Percentiles rank a stretch among this genome's conserved stretches.
These are phyloP conservation scores for Pachymerium ferrugineum DNA, from an alignment of 2,888 invertebrate genomes.

Conservation along the genomic window DNA sequence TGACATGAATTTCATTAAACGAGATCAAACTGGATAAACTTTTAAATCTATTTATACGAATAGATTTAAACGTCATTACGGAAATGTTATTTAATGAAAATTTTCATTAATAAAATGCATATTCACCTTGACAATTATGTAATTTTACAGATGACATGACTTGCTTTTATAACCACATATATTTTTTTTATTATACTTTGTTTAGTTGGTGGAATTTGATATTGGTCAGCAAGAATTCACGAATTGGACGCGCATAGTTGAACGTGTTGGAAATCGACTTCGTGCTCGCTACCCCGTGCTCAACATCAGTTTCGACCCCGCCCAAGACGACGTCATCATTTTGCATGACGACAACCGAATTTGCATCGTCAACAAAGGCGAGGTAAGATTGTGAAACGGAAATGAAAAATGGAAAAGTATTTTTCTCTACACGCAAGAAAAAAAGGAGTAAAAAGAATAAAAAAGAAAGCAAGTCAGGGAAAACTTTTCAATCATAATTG, in stretches of 20 bases:
- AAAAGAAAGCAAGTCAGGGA: conserved; percentile 13
- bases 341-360: conserved; percentile 67
- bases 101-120: too few relatives aligned
- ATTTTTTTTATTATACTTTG: conserved; percentile 39
- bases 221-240: conserved; percentile 60
- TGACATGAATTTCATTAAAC: too few relatives aligned
- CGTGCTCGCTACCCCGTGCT: conserved; percentile 57
- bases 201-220: conserved; percentile 69
- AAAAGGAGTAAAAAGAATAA: neutral
- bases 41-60: too few relatives aligned
- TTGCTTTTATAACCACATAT: neutral
- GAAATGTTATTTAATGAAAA: too few relatives aligned
- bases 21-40: too few relatives aligned
- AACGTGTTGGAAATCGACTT: conserved; percentile 57
- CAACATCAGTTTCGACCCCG: conserved; percentile 60
- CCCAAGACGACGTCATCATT: conserved; percentile 60
- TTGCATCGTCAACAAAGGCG: conserved; percentile 56
- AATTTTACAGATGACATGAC: conserved; percentile 1
- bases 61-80: too few relatives aligned
- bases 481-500: conserved; percentile 27
- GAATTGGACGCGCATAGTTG: conserved; percentile 57
- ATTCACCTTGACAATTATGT: neutral
- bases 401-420: conserved; percentile 26
- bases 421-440: neutral
- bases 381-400: conserved; percentile 46